Evolutionary conservation across 1,140 invertebrate genomes (phyloP).

Genomic region (Subanguina moxae): DNA sequence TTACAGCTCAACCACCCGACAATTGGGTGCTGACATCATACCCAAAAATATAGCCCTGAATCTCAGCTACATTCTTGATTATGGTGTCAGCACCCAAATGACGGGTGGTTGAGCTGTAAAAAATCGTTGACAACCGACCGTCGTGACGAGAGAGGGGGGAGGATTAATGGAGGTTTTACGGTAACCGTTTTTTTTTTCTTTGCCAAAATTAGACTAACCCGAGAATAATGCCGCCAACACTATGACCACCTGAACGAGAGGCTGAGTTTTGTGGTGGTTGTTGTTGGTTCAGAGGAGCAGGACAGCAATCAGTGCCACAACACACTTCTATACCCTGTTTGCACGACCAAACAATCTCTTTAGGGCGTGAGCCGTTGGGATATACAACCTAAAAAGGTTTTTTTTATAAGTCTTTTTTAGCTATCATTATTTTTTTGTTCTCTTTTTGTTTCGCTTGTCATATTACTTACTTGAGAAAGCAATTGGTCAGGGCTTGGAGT

Average conservation of each 20-base stretch:
- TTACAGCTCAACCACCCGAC: too few relatives aligned
- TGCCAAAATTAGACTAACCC: background rate
- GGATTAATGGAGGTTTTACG: too few relatives aligned
- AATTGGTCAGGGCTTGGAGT: conserved; percentile 23
- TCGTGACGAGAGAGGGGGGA: too few relatives aligned
- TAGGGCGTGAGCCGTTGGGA: conserved; percentile 43
- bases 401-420: background rate
- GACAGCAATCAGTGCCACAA: conserved; percentile 49
- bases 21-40: too few relatives aligned
- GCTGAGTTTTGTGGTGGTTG: background rate
- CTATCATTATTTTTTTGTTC: too few relatives aligned
- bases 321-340: conserved; percentile 35
- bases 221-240: conserved; percentile 32
- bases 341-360: conserved; percentile 45
- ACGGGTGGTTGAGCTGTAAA: too few relatives aligned
- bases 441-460: too few relatives aligned
- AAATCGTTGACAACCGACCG: conserved; percentile 10
- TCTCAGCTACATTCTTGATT: too few relatives aligned
- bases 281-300: conserved; percentile 18
- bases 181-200: background rate
- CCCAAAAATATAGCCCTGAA: too few relatives aligned
- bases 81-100: too few relatives aligned
- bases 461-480: conserved; percentile 19
- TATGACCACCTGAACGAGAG: conserved; percentile 7
- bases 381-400: conserved; percentile 40